These are phyloP conservation scores for Blennius ocellaris DNA, from an alignment of 2,113 vertebrate species.

Conservation along the genomic window DNA sequence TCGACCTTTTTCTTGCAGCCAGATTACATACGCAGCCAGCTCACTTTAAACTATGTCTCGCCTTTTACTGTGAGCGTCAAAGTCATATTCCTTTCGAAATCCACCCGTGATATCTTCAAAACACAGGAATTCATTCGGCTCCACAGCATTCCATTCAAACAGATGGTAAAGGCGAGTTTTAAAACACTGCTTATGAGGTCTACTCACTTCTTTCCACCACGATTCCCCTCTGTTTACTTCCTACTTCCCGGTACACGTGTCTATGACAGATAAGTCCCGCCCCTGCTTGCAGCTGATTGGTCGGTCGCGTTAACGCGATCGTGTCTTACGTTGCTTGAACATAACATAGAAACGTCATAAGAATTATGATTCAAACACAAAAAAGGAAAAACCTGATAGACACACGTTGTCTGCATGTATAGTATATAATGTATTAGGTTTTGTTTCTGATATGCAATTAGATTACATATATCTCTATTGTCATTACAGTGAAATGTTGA, in stretches of 20 bases:
- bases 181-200: background rate
- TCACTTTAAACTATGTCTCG: background rate
- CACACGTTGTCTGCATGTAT: no score
- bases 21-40: background rate
- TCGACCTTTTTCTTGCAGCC: no score
- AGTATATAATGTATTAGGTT: no score
- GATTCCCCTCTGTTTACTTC: slow-evolving; percentile 79
- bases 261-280: slow-evolving; percentile 69
- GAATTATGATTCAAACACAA: no score
- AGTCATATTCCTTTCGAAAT: background rate
- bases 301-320: background rate
- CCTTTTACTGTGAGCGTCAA: background rate
- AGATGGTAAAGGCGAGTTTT: background rate
- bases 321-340: no score
- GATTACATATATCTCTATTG: no score
- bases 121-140: background rate
- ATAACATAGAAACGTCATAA: no score
- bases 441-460: no score
- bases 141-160: background rate
- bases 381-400: no score
- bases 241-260: slow-evolving; percentile 84
- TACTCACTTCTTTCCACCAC: slow-evolving; percentile 67
- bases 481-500: no score
- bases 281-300: slow-evolving; percentile 57
- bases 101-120: background rate